Conservation (phyloP, 2,888 invertebrate species). For the Syritta pipiens region DNA sequence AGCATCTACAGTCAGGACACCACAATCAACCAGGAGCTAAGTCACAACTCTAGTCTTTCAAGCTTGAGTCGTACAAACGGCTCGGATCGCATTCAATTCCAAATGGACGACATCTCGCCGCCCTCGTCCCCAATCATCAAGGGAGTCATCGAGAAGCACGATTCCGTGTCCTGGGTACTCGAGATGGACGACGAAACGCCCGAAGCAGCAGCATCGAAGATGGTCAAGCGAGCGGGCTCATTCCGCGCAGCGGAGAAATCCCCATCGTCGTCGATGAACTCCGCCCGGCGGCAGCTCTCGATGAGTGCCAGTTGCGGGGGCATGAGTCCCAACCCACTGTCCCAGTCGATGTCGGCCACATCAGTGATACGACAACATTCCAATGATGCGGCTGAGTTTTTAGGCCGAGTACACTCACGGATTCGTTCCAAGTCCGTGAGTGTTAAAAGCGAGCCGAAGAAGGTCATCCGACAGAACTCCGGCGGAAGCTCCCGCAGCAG, state of each 20-base stretch:
- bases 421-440: slow-evolving; percentile 80
- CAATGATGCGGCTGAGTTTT: slow-evolving; percentile 73
- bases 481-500: slow-evolving; percentile 61
- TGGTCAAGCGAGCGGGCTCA: slow-evolving; percentile 84
- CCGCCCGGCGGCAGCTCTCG: slow-evolving; percentile 78
- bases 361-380: slow-evolving; percentile 78
- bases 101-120: slow-evolving; percentile 80
- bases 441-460: slow-evolving; percentile 73
- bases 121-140: slow-evolving; percentile 88
- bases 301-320: slow-evolving; percentile 71
- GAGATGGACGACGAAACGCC: slow-evolving; percentile 88
- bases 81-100: slow-evolving; percentile 71
- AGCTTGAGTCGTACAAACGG: slow-evolving; percentile 70
- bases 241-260: slow-evolving; percentile 81
- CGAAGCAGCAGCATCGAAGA: slow-evolving; percentile 85
- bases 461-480: slow-evolving; percentile 71
- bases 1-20: slow-evolving; percentile 67
- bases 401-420: slow-evolving; percentile 76
- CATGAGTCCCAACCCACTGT: slow-evolving; percentile 75
- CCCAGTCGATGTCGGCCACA: slow-evolving; percentile 81
- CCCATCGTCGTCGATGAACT: slow-evolving; percentile 65
- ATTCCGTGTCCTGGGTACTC: slow-evolving; percentile 92
- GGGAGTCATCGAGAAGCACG: slow-evolving; percentile 90
- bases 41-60: slow-evolving; percentile 71
- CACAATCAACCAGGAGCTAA: slow-evolving; percentile 59